Conservation (phyloP, 2,888 invertebrate species). For the Drosophila rellima region DNA sequence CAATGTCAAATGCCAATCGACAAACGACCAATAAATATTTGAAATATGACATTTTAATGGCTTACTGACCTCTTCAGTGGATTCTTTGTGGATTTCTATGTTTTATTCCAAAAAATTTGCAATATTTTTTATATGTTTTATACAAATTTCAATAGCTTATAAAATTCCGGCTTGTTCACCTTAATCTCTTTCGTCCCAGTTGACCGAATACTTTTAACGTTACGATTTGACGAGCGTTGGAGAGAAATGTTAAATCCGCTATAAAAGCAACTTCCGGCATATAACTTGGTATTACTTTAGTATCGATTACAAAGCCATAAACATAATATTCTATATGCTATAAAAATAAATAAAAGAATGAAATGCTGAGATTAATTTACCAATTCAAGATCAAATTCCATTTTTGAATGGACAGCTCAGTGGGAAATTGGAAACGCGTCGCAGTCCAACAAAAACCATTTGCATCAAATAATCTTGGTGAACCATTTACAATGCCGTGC, state of each 20-base stretch:
- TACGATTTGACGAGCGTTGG: background rate
- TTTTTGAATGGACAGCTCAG: constrained; percentile 17
- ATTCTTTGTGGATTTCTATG: background rate
- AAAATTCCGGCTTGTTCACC: too few species aligned
- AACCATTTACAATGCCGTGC: background rate
- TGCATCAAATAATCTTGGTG: background rate
- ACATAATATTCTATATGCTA: constrained; percentile 9
- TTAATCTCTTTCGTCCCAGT: background rate
- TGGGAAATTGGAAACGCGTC: constrained; percentile 16
- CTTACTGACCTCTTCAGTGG: background rate
- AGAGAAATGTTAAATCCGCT: background rate
- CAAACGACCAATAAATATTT: constrained; percentile 37
- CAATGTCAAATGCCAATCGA: constrained; percentile 13
- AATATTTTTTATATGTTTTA: too few species aligned
- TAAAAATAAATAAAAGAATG: background rate
- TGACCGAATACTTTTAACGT: background rate
- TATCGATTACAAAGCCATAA: constrained; percentile 8
- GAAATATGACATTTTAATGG: background rate
- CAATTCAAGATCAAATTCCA: background rate
- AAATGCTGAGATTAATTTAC: background rate
- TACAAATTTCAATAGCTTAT: too few species aligned
- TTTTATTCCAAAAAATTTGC: too few species aligned
- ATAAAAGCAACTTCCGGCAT: constrained; percentile 1
- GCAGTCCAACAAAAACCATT: background rate
- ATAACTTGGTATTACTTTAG: constrained; percentile 17